Base-by-base conservation (phyloP, 2,113 vertebrate genomes). In the Dipodomys ordii region DNA sequence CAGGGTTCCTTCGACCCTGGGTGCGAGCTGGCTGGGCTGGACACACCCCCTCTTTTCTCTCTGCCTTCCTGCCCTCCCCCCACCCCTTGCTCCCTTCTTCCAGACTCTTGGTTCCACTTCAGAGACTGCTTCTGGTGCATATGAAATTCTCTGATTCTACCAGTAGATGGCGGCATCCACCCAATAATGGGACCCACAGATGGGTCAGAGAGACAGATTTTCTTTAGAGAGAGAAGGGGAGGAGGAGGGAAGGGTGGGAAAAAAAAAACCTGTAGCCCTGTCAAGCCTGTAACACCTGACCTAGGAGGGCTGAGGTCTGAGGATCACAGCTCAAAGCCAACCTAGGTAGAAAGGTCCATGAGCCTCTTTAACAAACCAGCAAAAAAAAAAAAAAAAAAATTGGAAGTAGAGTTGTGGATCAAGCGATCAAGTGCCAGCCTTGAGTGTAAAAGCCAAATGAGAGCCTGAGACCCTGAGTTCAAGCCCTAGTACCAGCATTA, bases 141-240 rank as follows among this genome's bases (percentile, higher is more conserved):
- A 57, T 87, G 96, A 74, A 44, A 23, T 95, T 23, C 79, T 76
- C 27, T 23, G 2, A 4, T 67, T 20, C 2, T 0, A 46, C 95
- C 97, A 95, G 96, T 96, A 97, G 96, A 88, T 96, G 96, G 96
- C 84, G 7, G 28, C 6, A 1, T 87, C 65, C 35, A 53, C 90
- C 6, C 69, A 79, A 39, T 23, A 60, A 53, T 89, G 89, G 60
- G 18, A 18, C 5, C 12, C 11, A 3, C 2, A 0, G 39, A 39
- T 39, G 39, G 39, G 39, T 39, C 39, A 6, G 39, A 39, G 79
- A 13, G 35, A 77, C 23, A 9, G 4, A 11, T 39, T 79, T 93
- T 49, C 28, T n/a, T 60, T 77, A 23, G 65, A 30, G 64, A 69
- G 65, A 44, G 39, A 46, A 23, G 44, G 13, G 27, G 25, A 30